A percentile compares a stretch with the other conserved stretches of the same genome.
Evolutionary conservation across 2,797 vertebrate species (phyloP).

Genomic region (Syngnathus rostellatus): DNA sequence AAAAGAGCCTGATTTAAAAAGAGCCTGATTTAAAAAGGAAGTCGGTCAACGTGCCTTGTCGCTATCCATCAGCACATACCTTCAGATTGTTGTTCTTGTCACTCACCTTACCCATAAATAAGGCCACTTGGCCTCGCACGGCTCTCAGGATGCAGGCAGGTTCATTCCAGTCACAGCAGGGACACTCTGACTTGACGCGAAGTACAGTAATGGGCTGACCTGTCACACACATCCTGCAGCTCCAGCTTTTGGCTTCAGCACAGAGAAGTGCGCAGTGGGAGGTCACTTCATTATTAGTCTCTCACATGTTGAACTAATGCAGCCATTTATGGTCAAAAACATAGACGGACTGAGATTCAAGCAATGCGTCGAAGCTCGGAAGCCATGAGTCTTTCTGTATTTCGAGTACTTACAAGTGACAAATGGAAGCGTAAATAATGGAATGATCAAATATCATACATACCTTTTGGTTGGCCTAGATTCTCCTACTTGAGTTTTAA

Average conservation of each 20-base stretch:
- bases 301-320: conserved; percentile 1
- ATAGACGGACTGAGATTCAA: background rate
- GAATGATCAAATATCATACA: no score
- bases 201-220: conserved; percentile 36
- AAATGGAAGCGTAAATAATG: no score
- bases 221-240: conserved; percentile 18
- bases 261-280: conserved; percentile 22
- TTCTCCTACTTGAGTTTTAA: no score
- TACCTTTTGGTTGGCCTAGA: no score
- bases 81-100: background rate
- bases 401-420: background rate
- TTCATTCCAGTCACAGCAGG: conserved; percentile 62
- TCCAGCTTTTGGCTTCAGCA: conserved; percentile 12
- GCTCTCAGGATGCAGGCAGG: conserved; percentile 70
- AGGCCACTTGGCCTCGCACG: conserved; percentile 73
- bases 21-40: background rate
- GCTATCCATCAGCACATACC: background rate
- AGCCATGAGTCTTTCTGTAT: background rate
- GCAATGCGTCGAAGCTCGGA: background rate
- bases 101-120: conserved; percentile 74
- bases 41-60: background rate
- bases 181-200: conserved; percentile 12
- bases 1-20: no score
- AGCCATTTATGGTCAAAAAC: background rate
- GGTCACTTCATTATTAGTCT: conserved; percentile 39